These are phyloP conservation scores for Rhyacophila evoluta DNA, from an alignment of 2,888 invertebrate genomes.

Conservation along the genomic window DNA sequence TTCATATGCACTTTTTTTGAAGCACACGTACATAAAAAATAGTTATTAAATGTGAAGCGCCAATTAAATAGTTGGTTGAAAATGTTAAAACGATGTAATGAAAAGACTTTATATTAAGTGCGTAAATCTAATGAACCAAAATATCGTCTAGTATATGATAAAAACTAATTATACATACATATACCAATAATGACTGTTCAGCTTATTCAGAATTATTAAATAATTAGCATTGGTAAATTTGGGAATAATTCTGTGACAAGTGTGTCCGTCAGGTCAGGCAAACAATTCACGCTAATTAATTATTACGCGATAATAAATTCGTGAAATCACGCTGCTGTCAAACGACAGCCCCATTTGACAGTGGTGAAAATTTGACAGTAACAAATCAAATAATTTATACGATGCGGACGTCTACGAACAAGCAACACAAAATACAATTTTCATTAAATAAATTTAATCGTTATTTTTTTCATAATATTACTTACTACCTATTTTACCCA, in stretches of 20 bases:
- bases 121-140: too few species aligned
- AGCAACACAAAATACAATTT: background rate
- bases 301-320: slow-evolving; percentile 31
- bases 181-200: too few species aligned
- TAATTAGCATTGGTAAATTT: background rate
- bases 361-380: slow-evolving; percentile 31
- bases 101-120: too few species aligned
- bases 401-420: background rate
- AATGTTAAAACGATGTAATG: too few species aligned
- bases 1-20: too few species aligned
- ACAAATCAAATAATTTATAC: slow-evolving; percentile 34
- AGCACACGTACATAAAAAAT: too few species aligned
- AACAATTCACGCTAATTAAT: slow-evolving; percentile 17
- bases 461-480: too few species aligned
- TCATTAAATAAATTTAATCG: slow-evolving; percentile 5
- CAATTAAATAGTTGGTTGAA: too few species aligned
- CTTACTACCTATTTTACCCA: too few species aligned
- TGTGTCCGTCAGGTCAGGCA: slow-evolving; percentile 27
- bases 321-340: slow-evolving; percentile 19
- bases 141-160: too few species aligned
- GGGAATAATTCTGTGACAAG: background rate
- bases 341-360: background rate
- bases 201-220: background rate
- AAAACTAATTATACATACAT: too few species aligned
- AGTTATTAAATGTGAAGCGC: too few species aligned